phyloP scores from a whole-genome alignment of 1,140 invertebrate genomes.

The Orius insidiosus region DNA sequence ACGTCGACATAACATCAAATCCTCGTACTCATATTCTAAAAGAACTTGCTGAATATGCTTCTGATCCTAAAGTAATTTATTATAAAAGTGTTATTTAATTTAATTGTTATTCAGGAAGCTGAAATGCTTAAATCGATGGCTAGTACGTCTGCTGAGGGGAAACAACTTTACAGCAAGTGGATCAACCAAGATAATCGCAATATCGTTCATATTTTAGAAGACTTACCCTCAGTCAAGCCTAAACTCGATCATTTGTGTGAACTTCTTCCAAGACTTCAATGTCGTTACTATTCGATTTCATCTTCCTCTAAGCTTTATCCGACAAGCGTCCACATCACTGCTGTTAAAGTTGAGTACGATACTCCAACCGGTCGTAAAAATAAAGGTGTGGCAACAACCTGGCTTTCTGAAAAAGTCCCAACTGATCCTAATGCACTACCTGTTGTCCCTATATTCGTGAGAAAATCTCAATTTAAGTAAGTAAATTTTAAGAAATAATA shows the following conservation, averaged over 20 bases:
- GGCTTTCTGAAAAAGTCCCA: conserved; percentile 63
- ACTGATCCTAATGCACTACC: conserved; percentile 30
- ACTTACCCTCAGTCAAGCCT: conserved; percentile 81
- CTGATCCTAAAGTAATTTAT: conserved; percentile 61
- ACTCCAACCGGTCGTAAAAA: conserved; percentile 75
- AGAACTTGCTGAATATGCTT: conserved; percentile 84
- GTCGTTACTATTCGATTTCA: conserved; percentile 97
- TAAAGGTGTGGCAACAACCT: conserved; percentile 89
- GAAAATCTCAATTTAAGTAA: conserved; percentile 85
- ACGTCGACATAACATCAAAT: conserved; percentile 89
- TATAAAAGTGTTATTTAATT: too few relatives aligned
- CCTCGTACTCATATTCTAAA: conserved; percentile 91
- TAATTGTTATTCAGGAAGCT: too few relatives aligned
- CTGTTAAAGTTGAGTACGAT: conserved; percentile 86
- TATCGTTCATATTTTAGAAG: conserved; percentile 90
- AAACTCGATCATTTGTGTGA: conserved; percentile 91
- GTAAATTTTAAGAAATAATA: conserved; percentile 2
- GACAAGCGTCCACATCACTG: conserved; percentile 84
- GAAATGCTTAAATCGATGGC: conserved; percentile 63
- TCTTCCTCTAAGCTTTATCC: conserved; percentile 85
- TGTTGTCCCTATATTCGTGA: conserved; percentile 73
- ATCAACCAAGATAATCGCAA: conserved; percentile 79
- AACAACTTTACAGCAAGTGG: conserved; percentile 81
- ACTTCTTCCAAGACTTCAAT: conserved; percentile 83
- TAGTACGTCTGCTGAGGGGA: conserved; percentile 60